Evolutionary conservation across 2,888 invertebrate genomes (phyloP), one percentile per base, ranked within the genome.

Genomic region (Timema podura): DNA sequence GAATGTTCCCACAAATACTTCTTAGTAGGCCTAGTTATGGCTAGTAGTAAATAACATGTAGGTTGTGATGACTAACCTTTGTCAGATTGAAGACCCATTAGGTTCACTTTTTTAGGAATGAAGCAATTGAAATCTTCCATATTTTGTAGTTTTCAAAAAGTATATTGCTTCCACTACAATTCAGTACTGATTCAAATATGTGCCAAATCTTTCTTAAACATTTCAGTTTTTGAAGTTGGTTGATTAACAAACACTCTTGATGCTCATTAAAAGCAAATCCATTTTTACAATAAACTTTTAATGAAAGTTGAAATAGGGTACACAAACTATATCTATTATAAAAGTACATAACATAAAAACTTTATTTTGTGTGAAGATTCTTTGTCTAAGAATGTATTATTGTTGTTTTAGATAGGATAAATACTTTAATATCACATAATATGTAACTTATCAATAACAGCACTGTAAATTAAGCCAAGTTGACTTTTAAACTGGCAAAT

Each of bases 371-470:
- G 71, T 71, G 71, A 67, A 65, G 65, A 69, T 70, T 68, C 68
- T 70, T 67, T 70, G 73, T 73, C 71, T 67, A 69, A 70, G 69
- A 69, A 57, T 72, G 69, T 70, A 72, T 70, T 46, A 70, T 64
- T 71, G 70, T 73, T 73, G 73, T 73, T 71, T 73, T 71, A 73
- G 73, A 30, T 61, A 45, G 61, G 69, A 70, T n/a, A 54, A 68
- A 64, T 70, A 70, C 49, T 59, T 66, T 51, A 66, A 48, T 61
- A 30, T 30, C 30, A 30, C 30, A 30, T 30, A 30, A 30, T 61
- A 61, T 70, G 49, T 70, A 67, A 64, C 66, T 67, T 68, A 47
- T 30, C 30, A 68, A 48, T 68, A 47, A 70, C 70, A 70, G 70
- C 70, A 68, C 68, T 68, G 64, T 68, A 64, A 64, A 64, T 48